phyloP scores from a whole-genome alignment of 2,113 vertebrate species.

The Chascanopsetta lugubris region DNA sequence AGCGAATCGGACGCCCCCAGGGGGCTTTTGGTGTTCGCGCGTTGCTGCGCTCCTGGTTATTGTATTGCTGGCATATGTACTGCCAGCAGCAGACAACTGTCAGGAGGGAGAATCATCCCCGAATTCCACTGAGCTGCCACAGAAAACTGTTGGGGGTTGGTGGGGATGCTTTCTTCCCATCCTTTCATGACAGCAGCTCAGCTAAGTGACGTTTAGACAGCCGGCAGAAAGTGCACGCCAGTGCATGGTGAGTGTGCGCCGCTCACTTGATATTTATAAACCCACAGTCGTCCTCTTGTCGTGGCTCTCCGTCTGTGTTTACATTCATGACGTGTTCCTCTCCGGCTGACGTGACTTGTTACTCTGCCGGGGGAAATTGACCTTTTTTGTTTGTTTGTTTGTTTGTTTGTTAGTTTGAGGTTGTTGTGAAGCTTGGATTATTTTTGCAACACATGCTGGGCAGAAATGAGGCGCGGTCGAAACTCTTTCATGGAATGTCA shows the following conservation, averaged over 20 bases:
- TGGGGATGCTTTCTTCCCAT: constrained; percentile 47
- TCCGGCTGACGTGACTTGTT: constrained; percentile 7
- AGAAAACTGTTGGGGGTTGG: constrained; percentile 49
- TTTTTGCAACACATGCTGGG: constrained; percentile 33
- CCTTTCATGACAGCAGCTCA: constrained; percentile 59
- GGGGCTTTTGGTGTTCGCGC: background rate
- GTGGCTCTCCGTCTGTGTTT: constrained; percentile 15
- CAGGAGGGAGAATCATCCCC: constrained; percentile 25
- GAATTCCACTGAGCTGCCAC: constrained; percentile 55
- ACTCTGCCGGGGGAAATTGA: background rate
- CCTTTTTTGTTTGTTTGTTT: background rate
- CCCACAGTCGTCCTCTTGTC: constrained; percentile 20
- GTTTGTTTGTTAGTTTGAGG: background rate
- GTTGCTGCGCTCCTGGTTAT: constrained; percentile 22
- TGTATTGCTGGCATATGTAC: constrained; percentile 47
- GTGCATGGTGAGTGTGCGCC: constrained; percentile 35
- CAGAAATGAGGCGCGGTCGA: constrained; percentile 16
- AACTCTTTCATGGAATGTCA: constrained; percentile 33
- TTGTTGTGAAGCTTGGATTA: constrained; percentile 26
- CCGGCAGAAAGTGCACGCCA: constrained; percentile 28
- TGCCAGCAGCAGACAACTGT: constrained; percentile 51
- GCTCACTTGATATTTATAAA: constrained; percentile 55
- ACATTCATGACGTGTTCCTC: constrained; percentile 35
- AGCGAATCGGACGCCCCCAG: background rate
- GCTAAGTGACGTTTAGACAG: constrained; percentile 58